Base-by-base conservation (phyloP, 2,888 invertebrate species). In the Drosophila subquinaria region DNA sequence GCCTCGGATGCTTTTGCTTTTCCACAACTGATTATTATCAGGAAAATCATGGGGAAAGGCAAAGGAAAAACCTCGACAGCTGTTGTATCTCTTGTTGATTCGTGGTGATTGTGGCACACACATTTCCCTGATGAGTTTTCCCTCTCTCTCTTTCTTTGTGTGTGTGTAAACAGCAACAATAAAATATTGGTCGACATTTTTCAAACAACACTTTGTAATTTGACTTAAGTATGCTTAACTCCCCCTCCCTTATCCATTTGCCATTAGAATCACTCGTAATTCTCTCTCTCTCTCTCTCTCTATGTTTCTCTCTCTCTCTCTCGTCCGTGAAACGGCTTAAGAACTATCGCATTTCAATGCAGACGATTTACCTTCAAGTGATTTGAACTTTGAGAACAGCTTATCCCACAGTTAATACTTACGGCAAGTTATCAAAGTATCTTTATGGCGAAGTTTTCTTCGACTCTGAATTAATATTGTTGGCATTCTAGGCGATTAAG, bases 81-180 rank as follows among this genome's bases (percentile, higher is more conserved):
- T 81, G 84, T 73, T 81, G 73, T 57, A 48, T 70, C 71, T 63
- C 57, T 27, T 68, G 69, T 27, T 68, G 69, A 71, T 53, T 64
- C 56, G 57, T 27, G 5, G 27, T 27, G 27, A 27, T 17, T 65
- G 57, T 42, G 27, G 33, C 36, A 53, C 40, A 56, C 79, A 79
- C 75, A 77, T 83, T 83, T 69, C 48, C 35, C 81, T 86, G 83
- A 82, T 83, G 87, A 76, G 84, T 70, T 83, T 73, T 64, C 45
- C 5, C 47, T 13, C 30, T 30, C 30, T 30, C 8, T 30, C 8
- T 30, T 8, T 30, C 8, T 30, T 8, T 8, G 8, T 30, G 17
- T 17, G 17, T 17, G 64, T 42, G 52, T 64, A 59, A 69, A 43
- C 47, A 69, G 51, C 48, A 67, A 47, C 64, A 78, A 78, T 77